Base-by-base conservation (phyloP, 2,888 invertebrate species). In the Himalopsyche japonica region DNA sequence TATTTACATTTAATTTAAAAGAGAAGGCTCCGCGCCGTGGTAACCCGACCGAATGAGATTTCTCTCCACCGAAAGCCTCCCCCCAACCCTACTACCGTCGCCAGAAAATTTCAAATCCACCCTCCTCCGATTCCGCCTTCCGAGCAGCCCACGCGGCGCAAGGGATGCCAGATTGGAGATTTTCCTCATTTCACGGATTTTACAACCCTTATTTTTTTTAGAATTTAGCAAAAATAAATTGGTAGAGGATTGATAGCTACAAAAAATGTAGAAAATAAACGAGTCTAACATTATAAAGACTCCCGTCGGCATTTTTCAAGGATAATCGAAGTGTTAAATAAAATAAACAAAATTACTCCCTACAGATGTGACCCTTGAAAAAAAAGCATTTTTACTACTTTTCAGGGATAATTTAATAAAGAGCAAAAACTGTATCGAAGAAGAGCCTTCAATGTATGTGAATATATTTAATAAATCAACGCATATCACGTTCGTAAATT, bases 121-220 rank as follows among this genome's bases (percentile, higher is more conserved):
- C 79, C 5, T 57, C 80, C 32, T 12, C 27, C 76, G 5, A 6
- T 43, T 47, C 81, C 81, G 32, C 57, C n/a, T 30, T 18, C 64
- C 64, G 8, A 18, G 20, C 49, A 82, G 77, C 77, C 77, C 82
- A 32, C 82, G 82, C 82, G 77, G 20, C 57, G 57, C 57, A 24
- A 57, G 57, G 57, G 57, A 57, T 57, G 57, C 57, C 57, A 57
- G 57, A 57, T 57, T 57, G 57, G 57, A 57, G 57, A 57, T 57
- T 57, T 57, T 57, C 57, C 57, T 57, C 57, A 57, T 57, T 57
- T 57, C 57, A 57, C 57, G 57, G 57, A 57, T 57, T 57, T 57
- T 57, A 57, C 57, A 20, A 57, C 57, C 57, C 57, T 57, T 57
- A 57, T 57, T 57, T 57, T 57, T n/a, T 57, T 57, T 57, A 57